Percentiles rank a stretch among this genome's conserved stretches.
Evolutionary conservation across 2,888 invertebrate species (phyloP).

Genomic region (Drosophila cognata): DNA sequence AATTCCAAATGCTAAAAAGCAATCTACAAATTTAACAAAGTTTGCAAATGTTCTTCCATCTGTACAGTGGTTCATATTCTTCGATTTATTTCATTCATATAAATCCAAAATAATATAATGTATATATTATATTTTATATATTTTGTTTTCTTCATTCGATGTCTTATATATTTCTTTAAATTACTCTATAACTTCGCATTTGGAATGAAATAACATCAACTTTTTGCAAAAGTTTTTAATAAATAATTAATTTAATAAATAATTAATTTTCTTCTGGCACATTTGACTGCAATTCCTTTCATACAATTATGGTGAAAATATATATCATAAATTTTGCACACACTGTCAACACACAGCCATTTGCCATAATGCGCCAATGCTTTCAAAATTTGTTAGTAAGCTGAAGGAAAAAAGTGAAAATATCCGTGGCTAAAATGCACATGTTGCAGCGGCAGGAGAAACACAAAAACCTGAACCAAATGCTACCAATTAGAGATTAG

Average conservation of each 20-base stretch:
- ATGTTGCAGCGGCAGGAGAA: background rate
- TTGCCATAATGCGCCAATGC: constrained; percentile 9
- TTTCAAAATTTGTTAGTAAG: constrained; percentile 11
- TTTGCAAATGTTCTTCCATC: background rate
- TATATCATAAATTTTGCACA: background rate
- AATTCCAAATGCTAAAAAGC: background rate
- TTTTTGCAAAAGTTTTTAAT: background rate
- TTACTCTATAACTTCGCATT: background rate
- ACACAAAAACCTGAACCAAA: constrained; percentile 34
- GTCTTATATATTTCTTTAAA: background rate
- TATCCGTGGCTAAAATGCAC: constrained; percentile 44
- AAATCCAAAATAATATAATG: background rate
- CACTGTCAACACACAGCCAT: background rate
- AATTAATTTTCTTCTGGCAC: background rate
- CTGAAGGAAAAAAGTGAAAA: constrained; percentile 45
- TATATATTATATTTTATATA: background rate
- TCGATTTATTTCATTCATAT: background rate
- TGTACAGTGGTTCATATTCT: background rate
- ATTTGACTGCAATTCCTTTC: background rate
- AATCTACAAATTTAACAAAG: background rate
- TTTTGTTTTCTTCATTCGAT: background rate
- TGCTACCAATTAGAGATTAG: constrained; percentile 57
- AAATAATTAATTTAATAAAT: background rate
- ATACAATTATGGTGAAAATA: background rate
- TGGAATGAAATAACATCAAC: background rate